Percentiles rank a stretch among this genome's conserved stretches.
Conservation (phyloP, 2,797 vertebrate species). For the Taenioides sp. region DNA sequence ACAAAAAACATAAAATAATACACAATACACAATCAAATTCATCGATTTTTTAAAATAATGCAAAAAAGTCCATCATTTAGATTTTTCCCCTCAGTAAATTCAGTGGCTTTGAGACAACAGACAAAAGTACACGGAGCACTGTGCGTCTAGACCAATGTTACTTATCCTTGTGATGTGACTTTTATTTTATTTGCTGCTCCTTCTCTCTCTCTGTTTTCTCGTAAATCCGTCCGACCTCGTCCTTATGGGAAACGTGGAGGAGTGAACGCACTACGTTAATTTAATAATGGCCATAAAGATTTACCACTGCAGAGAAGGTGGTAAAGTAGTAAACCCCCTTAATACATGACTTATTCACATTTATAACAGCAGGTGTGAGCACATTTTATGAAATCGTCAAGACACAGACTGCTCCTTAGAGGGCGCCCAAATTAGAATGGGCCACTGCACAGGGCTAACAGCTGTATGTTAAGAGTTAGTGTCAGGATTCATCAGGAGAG, state of each 20-base stretch:
- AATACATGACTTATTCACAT: conserved; percentile 17
- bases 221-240: conserved; percentile 6
- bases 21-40: too few relatives aligned
- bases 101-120: neutral
- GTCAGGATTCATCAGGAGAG: neutral
- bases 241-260: conserved; percentile 6
- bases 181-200: neutral
- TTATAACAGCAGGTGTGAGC: conserved; percentile 14
- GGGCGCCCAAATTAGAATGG: neutral
- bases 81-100: neutral
- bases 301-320: conserved; percentile 18
- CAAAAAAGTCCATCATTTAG: neutral
- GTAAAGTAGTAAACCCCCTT: conserved; percentile 13
- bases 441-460: too few relatives aligned
- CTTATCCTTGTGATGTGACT: neutral
- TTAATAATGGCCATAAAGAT: conserved; percentile 25
- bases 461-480: neutral
- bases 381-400: conserved; percentile 21
- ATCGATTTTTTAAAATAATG: too few relatives aligned
- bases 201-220: neutral
- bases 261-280: conserved; percentile 17
- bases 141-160: neutral
- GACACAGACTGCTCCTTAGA: neutral
- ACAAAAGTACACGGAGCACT: neutral
- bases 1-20: too few relatives aligned